phyloP scores from a whole-genome alignment of 1,140 invertebrate species.

The Tribolium madens region DNA sequence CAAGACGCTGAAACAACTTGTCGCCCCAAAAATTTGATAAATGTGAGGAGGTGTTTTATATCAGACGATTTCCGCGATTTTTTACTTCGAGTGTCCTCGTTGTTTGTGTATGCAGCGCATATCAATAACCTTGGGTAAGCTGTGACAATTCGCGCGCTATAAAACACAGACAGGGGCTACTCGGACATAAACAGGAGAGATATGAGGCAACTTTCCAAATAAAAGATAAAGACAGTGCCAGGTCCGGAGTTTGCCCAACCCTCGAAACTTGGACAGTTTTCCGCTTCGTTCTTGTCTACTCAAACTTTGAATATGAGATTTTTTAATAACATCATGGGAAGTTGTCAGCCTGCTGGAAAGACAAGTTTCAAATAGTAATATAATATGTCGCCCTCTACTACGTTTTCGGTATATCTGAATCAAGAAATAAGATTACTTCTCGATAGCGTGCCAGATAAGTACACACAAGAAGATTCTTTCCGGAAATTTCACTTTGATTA shows the following conservation, averaged over 20 bases:
- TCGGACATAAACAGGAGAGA: constrained; percentile 52
- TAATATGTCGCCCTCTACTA: constrained; percentile 22
- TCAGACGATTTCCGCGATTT: too few relatives aligned
- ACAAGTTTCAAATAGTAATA: constrained; percentile 40
- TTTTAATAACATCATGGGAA: constrained; percentile 50
- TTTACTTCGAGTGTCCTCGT: background rate
- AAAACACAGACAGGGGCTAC: constrained; percentile 49
- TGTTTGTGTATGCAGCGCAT: constrained; percentile 39
- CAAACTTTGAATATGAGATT: constrained; percentile 51
- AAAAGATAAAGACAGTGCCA: constrained; percentile 53
- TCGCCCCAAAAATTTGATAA: constrained; percentile 28
- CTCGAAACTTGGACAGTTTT: constrained; percentile 47
- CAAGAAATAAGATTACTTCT: constrained; percentile 17
- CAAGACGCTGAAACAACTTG: constrained; percentile 21
- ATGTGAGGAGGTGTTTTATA: constrained; percentile 4
- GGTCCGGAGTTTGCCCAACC: constrained; percentile 38
- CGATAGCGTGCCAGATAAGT: background rate
- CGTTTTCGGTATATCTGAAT: background rate
- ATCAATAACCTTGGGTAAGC: constrained; percentile 42
- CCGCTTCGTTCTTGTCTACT: constrained; percentile 38
- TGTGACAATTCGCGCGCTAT: constrained; percentile 48
- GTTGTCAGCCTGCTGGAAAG: constrained; percentile 42
- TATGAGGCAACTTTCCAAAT: constrained; percentile 55
- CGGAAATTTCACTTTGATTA: too few relatives aligned
- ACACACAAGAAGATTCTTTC: background rate